Evolutionary conservation across 2,888 invertebrate species (phyloP).

Genomic region (Dimorphilus gyrociliatus): DNA sequence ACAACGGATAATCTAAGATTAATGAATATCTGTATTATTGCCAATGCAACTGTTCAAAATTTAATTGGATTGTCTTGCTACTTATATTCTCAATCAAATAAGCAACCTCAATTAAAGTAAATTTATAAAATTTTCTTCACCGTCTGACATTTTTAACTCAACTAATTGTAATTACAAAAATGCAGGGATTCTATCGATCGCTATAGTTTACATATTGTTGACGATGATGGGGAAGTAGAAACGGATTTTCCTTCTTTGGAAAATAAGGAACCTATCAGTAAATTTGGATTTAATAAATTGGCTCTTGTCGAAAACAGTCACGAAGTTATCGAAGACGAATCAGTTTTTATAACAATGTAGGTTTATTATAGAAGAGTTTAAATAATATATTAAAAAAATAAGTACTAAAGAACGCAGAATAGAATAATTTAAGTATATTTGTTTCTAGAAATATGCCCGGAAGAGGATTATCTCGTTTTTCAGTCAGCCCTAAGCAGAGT

Average conservation of each 20-base stretch:
- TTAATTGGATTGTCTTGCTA: constrained; percentile 78
- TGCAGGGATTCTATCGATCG: constrained; percentile 47
- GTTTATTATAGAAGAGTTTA: neutral
- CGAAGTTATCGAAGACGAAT: constrained; percentile 3
- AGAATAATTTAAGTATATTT: neutral
- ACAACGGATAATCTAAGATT: constrained; percentile 67
- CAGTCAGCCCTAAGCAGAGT: constrained; percentile 21
- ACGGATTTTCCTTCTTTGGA: constrained; percentile 81
- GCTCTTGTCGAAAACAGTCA: constrained; percentile 67
- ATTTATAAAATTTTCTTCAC: constrained; percentile 8
- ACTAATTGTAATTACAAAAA: neutral
- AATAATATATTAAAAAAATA: neutral
- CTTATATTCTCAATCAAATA: constrained; percentile 39
- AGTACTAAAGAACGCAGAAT: neutral
- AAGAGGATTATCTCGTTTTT: constrained; percentile 33
- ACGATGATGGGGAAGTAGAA: constrained; percentile 88
- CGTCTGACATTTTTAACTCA: neutral
- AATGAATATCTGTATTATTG: constrained; percentile 59
- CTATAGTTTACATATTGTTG: constrained; percentile 80
- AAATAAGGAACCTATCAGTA: constrained; percentile 67
- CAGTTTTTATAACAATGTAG: neutral
- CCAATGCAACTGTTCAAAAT: constrained; percentile 66
- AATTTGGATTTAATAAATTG: constrained; percentile 75
- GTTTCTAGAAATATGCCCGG: constrained; percentile 27
- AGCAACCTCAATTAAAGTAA: constrained; percentile 46